Evolutionary conservation across 2,797 vertebrate genomes (phyloP), one percentile per base, ranked within the genome.

Genomic region (Lycodopsis pacificus): DNA sequence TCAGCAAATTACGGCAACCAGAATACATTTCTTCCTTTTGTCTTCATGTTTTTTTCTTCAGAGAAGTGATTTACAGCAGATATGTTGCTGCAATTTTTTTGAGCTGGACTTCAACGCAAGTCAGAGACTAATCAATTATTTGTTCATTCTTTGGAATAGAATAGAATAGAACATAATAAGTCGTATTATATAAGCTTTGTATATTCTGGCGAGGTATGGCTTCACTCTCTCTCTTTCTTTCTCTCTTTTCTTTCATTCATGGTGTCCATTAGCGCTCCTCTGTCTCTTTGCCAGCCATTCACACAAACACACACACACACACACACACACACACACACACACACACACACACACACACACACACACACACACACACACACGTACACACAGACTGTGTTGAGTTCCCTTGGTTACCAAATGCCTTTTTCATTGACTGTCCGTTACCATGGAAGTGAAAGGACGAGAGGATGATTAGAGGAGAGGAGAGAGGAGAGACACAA

Each of bases 401-500:
- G 84, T 88, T 84, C 76, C 88, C 85, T 9, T 86, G 89, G 89
- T 82, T 85, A 90, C 89, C 59, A 79, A 88, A 91, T 93, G 90
- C 83, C 86, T 91, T 89, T 91, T 91, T 90, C 90, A 90, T 91
- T 86, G 89, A 90, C 87, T 83, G 77, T 87, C 82, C 53, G 90
- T 93, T 90, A 66, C 92, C 86, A 86, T 89, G 86, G 87, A 79
- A 76, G 84, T 91, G 82, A 90, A 90, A 83, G 68, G 59, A 80
- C 48, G 76, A 77, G 74, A 73, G 53, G 74, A 73, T 83, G 88
- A 85, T 79, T 77, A 82, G 84, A 77, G 64, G 59, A 75, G 51
- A 77, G 61, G 10, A 71, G 64, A 38, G 56, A 34, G 67, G 72
- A 68, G 71, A 66, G 27, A 49, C 49, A 44, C 53, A 30, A 34